These are phyloP conservation scores for Dipodomys stephensi DNA, from an alignment of 2,113 vertebrate genomes.

Conservation along the genomic window DNA sequence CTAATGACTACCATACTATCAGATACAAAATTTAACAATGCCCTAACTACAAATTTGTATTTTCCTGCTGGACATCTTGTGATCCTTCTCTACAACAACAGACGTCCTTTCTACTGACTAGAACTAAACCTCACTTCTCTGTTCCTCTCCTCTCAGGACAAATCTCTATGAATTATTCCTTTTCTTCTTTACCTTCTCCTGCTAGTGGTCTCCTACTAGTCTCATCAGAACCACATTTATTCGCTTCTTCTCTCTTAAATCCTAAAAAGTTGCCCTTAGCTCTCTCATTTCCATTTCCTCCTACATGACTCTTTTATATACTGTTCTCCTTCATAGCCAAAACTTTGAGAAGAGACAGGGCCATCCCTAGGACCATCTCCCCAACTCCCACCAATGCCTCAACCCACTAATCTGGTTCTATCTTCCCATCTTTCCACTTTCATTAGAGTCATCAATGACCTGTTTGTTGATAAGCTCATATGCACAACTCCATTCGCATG, in stretches of 20 bases:
- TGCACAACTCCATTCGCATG: neutral
- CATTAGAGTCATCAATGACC: neutral
- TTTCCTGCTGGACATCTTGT: neutral
- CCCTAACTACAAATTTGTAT: neutral
- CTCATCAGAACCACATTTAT: neutral
- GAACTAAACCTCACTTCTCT: neutral
- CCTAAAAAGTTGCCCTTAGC: neutral
- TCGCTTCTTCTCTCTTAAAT: constrained; percentile 1
- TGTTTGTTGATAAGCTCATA: neutral
- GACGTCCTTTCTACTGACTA: neutral
- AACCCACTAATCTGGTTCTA: neutral
- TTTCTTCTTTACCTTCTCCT: neutral
- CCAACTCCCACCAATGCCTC: neutral
- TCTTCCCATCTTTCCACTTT: neutral
- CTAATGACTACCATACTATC: neutral
- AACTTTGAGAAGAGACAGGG: neutral
- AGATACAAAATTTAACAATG: neutral
- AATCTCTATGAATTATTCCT: neutral
- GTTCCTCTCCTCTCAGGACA: neutral
- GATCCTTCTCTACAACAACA: neutral
- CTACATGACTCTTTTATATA: neutral
- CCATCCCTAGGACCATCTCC: neutral
- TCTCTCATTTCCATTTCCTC: constrained; percentile 12
- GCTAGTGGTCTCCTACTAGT: neutral
- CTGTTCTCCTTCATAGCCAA: neutral